Evolutionary conservation across 2,113 vertebrate species (phyloP).

Genomic region (Oncorhynchus nerka): DNA sequence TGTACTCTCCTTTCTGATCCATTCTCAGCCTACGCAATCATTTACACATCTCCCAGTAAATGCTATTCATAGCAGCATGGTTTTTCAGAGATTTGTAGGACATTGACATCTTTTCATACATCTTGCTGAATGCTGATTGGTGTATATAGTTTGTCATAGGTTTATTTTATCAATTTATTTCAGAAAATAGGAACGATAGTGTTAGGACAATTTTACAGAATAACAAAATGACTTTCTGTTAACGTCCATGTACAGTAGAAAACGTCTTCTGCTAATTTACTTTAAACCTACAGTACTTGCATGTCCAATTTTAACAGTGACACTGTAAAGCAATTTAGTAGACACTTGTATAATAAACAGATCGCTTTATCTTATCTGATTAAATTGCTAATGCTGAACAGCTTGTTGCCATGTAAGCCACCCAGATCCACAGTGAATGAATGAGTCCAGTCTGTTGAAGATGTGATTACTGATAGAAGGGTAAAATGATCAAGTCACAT

Average conservation of each 20-base stretch:
- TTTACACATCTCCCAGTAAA: constrained; percentile 11
- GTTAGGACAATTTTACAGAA: background rate
- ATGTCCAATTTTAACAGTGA: no score
- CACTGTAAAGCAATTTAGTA: no score
- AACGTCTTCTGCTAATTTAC: no score
- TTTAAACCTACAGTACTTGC: no score
- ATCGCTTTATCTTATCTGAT: background rate
- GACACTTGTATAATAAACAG: background rate
- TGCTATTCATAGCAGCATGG: background rate
- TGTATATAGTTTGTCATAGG: no score
- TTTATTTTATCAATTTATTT: background rate
- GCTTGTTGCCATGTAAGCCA: constrained; percentile 4
- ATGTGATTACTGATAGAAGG: background rate
- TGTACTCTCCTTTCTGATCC: constrained; percentile 2
- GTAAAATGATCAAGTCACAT: background rate
- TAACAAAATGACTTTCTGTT: background rate
- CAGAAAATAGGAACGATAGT: background rate
- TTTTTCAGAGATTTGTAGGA: constrained; percentile 3
- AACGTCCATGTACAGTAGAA: no score
- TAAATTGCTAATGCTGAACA: background rate
- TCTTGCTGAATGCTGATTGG: background rate
- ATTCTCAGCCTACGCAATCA: constrained; percentile 24
- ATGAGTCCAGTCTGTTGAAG: background rate
- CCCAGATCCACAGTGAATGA: background rate
- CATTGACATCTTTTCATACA: background rate